These are phyloP conservation scores for Mechanitis messenoides DNA, from an alignment of 2,888 invertebrate genomes.

Conservation along the genomic window DNA sequence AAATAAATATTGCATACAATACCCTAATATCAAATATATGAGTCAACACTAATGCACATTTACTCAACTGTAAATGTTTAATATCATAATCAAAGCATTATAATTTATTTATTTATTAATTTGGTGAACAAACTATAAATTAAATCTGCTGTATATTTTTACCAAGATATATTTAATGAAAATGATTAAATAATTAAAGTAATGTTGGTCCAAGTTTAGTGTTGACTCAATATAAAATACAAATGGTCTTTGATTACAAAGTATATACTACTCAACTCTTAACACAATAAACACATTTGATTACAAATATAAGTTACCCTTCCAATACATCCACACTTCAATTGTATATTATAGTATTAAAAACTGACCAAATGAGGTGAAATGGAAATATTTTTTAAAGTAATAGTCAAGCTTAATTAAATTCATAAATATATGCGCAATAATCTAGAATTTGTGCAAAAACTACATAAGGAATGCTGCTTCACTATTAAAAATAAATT, in stretches of 20 bases:
- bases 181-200: background rate
- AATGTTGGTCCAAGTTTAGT: constrained; percentile 6
- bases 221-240: constrained; percentile 6
- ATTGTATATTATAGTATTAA: constrained; percentile 20
- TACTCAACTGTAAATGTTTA: background rate
- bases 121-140: too few species aligned
- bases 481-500: constrained; percentile 29
- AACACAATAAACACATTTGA: constrained; percentile 39
- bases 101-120: too few species aligned
- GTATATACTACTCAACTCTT: constrained; percentile 37
- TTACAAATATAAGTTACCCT: constrained; percentile 45
- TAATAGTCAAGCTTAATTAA: constrained; percentile 11
- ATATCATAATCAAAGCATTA: too few species aligned
- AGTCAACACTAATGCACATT: background rate
- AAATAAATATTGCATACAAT: constrained; percentile 35
- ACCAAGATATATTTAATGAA: background rate
- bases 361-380: constrained; percentile 3
- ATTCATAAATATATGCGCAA: constrained; percentile 8
- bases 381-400: constrained; percentile 7
- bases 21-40: background rate
- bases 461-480: constrained; percentile 39
- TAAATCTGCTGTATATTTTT: too few species aligned
- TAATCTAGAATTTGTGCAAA: constrained; percentile 40
- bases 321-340: constrained; percentile 37
- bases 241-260: constrained; percentile 12